These are phyloP conservation scores for Caerostris extrusa DNA, from an alignment of 1,140 invertebrate species.

Conservation along the genomic window DNA sequence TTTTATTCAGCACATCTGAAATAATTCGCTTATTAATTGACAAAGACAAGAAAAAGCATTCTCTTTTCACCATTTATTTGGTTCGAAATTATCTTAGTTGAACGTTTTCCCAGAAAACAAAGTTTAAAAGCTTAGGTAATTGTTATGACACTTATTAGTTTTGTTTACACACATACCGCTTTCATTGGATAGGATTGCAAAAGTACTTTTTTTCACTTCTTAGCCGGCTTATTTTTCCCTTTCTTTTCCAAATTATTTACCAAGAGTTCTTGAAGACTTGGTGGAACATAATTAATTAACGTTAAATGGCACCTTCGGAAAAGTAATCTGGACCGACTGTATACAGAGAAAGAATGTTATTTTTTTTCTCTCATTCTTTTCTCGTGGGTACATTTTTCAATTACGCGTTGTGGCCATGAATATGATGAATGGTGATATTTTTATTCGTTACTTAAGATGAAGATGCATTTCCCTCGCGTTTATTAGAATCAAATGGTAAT, in stretches of 20 bases:
- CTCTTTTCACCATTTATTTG: neutral
- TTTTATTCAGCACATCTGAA: neutral
- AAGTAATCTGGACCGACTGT: conserved; percentile 30
- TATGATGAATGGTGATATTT: conserved; percentile 42
- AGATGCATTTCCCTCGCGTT: conserved; percentile 5
- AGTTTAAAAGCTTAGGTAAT: conserved; percentile 59
- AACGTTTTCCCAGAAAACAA: neutral
- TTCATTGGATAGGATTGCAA: neutral
- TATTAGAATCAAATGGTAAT: conserved; percentile 29
- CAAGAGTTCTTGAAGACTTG: conserved; percentile 9
- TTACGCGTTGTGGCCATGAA: neutral
- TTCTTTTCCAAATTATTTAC: conserved; percentile 39
- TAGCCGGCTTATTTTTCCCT: conserved; percentile 40
- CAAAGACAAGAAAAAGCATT: neutral
- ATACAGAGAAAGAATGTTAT: neutral
- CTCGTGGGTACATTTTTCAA: conserved; percentile 37
- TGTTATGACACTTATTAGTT: conserved; percentile 70
- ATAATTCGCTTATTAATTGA: conserved; percentile 47
- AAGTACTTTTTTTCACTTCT: neutral
- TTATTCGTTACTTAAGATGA: conserved; percentile 45
- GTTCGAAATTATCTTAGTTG: conserved; percentile 15
- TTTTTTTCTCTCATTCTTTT: conserved; percentile 3
- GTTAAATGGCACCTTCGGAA: conserved; percentile 53
- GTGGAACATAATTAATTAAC: conserved; percentile 55
- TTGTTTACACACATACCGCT: conserved; percentile 33